Evolutionary conservation across 2,113 vertebrate species (phyloP).

Genomic region (Dissostichus mawsoni): DNA sequence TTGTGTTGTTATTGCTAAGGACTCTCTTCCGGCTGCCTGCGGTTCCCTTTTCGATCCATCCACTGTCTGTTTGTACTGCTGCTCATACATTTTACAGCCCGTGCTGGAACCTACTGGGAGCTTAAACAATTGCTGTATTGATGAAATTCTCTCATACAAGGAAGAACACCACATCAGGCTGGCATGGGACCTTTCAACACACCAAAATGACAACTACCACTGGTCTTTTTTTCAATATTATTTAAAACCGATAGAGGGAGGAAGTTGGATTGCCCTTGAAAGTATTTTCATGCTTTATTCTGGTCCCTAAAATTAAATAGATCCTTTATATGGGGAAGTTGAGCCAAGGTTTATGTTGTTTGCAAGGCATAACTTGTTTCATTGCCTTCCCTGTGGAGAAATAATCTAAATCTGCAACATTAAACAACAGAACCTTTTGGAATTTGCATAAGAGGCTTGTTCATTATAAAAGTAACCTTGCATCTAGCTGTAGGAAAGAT

Average conservation of each 20-base stretch:
- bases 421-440: constrained; percentile 36
- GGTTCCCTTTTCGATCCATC: constrained; percentile 84
- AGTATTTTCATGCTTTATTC: constrained; percentile 27
- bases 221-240: not conserved
- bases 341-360: constrained; percentile 41
- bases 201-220: constrained; percentile 46
- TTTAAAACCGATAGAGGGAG: constrained; percentile 29
- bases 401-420: constrained; percentile 32
- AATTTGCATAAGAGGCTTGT: constrained; percentile 35
- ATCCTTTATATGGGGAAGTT: constrained; percentile 28
- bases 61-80: constrained; percentile 84
- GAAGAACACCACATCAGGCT: constrained; percentile 54
- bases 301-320: not conserved
- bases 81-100: constrained; percentile 84
- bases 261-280: constrained; percentile 27
- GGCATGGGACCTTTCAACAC: constrained; percentile 41
- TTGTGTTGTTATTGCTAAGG: constrained; percentile 89
- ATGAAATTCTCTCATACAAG: constrained; percentile 79
- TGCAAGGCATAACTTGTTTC: constrained; percentile 37
- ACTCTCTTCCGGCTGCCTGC: constrained; percentile 84
- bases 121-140: constrained; percentile 86
- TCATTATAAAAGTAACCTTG: constrained; percentile 25
- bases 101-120: constrained; percentile 77
- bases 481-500: constrained; percentile 3
- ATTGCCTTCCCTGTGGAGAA: constrained; percentile 39